phyloP scores from a whole-genome alignment of 2,113 vertebrate genomes.

The Thalassoma bifasciatum region DNA sequence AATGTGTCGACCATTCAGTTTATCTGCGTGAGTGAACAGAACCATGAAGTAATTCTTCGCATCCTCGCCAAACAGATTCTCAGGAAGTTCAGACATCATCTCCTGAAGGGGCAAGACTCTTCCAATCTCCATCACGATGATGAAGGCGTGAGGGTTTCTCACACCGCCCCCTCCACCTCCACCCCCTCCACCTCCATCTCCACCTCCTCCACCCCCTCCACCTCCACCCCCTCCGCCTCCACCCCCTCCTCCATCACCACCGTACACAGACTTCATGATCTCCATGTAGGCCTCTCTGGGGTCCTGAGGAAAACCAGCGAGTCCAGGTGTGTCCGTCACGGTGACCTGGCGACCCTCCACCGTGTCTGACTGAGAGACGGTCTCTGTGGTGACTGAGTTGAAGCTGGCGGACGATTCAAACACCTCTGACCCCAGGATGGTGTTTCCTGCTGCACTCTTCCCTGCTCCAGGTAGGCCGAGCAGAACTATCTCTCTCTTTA shows the following conservation, averaged over 20 bases:
- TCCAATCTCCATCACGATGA: conserved; percentile 12
- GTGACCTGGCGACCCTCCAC: conserved; percentile 6
- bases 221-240: too few species aligned
- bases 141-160: conserved; percentile 17
- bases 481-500: not conserved
- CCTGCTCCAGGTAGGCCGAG: conserved; percentile 17
- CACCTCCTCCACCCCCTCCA: too few species aligned
- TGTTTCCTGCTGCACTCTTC: conserved; percentile 24
- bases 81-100: not conserved
- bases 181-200: too few species aligned
- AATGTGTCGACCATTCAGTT: not conserved
- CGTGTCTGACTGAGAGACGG: accelerated
- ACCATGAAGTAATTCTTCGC: not conserved
- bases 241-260: too few species aligned
- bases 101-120: not conserved
- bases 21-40: conserved; percentile 23
- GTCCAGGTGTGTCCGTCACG: conserved; percentile 30
- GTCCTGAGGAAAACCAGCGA: not conserved
- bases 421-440: conserved; percentile 1
- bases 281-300: not conserved
- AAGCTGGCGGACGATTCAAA: not conserved
- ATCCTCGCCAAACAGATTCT: not conserved
- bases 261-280: not conserved
- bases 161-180: too few species aligned
- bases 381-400: not conserved